Percentiles rank a stretch among this genome's conserved stretches.
These are phyloP conservation scores for Galleria mellonella DNA, from an alignment of 1,140 invertebrate species.

Conservation along the genomic window DNA sequence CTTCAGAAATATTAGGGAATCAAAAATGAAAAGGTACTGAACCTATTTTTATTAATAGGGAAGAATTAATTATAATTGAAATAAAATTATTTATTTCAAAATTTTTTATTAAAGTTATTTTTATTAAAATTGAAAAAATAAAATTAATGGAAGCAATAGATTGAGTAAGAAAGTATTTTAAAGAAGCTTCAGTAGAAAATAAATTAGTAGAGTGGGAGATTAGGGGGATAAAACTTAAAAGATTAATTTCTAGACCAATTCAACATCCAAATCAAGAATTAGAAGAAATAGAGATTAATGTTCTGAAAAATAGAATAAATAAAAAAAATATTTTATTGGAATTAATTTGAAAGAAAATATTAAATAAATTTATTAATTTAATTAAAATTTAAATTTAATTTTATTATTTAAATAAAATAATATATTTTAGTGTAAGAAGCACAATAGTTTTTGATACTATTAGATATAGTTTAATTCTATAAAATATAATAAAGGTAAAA, in stretches of 20 bases:
- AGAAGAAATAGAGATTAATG: slow-evolving; percentile 65
- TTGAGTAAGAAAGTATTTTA: slow-evolving; percentile 70
- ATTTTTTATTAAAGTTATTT: slow-evolving; percentile 48
- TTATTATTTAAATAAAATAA: slow-evolving; percentile 28
- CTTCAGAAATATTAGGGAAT: slow-evolving; percentile 67
- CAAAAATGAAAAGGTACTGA: slow-evolving; percentile 68
- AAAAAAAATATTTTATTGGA: slow-evolving; percentile 65
- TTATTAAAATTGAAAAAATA: slow-evolving; percentile 58
- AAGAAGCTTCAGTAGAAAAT: slow-evolving; percentile 51
- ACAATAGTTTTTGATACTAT: slow-evolving; percentile 75
- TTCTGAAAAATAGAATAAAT: slow-evolving; percentile 60
- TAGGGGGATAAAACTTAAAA: slow-evolving; percentile 70
- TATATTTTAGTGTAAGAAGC: slow-evolving; percentile 74
- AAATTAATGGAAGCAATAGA: slow-evolving; percentile 64
- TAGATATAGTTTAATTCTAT: slow-evolving; percentile 72
- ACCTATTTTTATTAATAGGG: slow-evolving; percentile 49
- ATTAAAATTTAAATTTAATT: slow-evolving; percentile 15
- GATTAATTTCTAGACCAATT: slow-evolving; percentile 76
- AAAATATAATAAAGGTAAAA: slow-evolving; percentile 60
- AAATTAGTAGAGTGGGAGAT: slow-evolving; percentile 61
- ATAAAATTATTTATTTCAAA: slow-evolving; percentile 40
- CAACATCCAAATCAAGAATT: slow-evolving; percentile 70
- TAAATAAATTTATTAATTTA: slow-evolving; percentile 26
- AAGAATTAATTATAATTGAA: slow-evolving; percentile 31
- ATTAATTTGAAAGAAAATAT: slow-evolving; percentile 26